Evolutionary conservation across 1,140 invertebrate genomes (phyloP), one percentile per base, ranked within the genome.

Genomic region (Holcopasites calliopsidis): DNA sequence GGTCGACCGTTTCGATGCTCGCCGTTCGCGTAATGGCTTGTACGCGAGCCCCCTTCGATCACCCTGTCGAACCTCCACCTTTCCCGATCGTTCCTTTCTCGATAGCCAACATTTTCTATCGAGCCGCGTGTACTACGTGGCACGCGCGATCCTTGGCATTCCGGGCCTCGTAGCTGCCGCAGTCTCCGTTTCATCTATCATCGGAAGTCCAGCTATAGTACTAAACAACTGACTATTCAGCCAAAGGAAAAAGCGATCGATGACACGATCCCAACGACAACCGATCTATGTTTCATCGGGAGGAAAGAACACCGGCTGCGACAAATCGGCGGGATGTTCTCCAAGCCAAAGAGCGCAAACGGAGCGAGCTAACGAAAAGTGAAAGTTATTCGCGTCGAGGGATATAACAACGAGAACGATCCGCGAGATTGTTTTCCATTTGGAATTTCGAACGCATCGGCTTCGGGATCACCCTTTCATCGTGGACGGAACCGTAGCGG

Each of bases 321-420:
- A 38, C 31, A 57, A 57, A 3, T 44, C 33, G 21, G 21, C 16
- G 35, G 18, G 16, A 26, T n/a, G 38, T 44, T 50, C 64, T 50
- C 21, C 40, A 18, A 40, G 54, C 18, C 13, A 42, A 49, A 66
- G 65, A 33, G 57, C 54, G 21, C n/a, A n/a, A 60, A 44, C 40
- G n/a, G 49, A 21, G 33, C 23, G 28, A 66, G 31, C 31, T 28
- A 33, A 42, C 50, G 11, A 74, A 42, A 74, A 65, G 71, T 74
- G 71, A 74, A 74, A 74, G 71, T 60, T 57, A 10, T 54, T 21
- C 23, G 71, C 50, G 50, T 31, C 23, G 21, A 61, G 3, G 21
- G n/a, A n/a, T 18, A 18, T 5, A 50, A 35, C n/a, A 47, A 38
- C 18, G 40, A 40, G 54, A 38, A 2, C 21, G n/a, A 57, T 28